Percentiles rank a stretch among this genome's conserved stretches.
These are phyloP conservation scores for Tiliqua scincoides DNA, from an alignment of 2,113 vertebrate species.

Conservation along the genomic window DNA sequence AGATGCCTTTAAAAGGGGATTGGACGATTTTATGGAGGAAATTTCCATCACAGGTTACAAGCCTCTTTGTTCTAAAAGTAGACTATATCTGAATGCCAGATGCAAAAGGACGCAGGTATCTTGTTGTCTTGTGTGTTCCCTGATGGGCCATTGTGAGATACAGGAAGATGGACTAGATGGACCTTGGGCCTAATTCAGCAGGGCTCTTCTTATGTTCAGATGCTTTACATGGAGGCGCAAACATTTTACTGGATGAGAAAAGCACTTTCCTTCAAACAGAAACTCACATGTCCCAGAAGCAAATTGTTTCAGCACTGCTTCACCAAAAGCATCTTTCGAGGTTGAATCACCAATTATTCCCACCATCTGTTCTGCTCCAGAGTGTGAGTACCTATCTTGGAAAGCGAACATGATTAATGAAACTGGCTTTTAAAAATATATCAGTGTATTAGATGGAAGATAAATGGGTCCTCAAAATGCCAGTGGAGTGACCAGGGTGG, in stretches of 20 bases:
- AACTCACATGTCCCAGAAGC: background rate
- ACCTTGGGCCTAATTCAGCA: too few species aligned
- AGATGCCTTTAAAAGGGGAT: too few species aligned
- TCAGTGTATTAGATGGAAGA: constrained; percentile 5
- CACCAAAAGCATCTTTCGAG: background rate
- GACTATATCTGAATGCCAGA: too few species aligned
- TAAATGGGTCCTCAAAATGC: background rate
- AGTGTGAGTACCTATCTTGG: background rate
- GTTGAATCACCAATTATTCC: constrained; percentile 23
- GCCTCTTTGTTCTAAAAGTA: too few species aligned
- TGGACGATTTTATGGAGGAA: too few species aligned
- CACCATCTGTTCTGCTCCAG: background rate
- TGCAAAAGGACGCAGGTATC: too few species aligned
- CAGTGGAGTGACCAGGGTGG: background rate
- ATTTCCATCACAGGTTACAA: too few species aligned
- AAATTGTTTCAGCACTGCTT: background rate
- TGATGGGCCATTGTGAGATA: too few species aligned
- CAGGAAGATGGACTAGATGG: too few species aligned
- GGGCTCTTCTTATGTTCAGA: too few species aligned
- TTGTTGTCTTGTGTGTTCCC: too few species aligned
- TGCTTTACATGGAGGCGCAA: background rate
- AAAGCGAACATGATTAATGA: background rate
- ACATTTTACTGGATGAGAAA: background rate
- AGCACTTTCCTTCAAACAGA: background rate
- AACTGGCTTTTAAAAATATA: background rate